A percentile compares a stretch with the other conserved stretches of the same genome.
These are phyloP conservation scores for Dipodomys spectabilis DNA, from an alignment of 2,113 vertebrate genomes.

Conservation along the genomic window DNA sequence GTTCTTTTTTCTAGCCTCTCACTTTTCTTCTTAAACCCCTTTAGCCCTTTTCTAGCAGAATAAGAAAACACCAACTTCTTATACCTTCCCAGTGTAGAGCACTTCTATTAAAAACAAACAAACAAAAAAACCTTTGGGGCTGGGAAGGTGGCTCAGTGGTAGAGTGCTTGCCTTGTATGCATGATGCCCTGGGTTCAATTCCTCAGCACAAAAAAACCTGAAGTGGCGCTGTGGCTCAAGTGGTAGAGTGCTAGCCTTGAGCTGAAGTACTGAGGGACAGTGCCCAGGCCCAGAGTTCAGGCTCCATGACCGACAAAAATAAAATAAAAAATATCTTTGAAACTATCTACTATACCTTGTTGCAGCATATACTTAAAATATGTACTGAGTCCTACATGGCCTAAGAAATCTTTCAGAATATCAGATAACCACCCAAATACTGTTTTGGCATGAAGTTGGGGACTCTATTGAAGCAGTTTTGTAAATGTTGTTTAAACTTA, in stretches of 20 bases:
- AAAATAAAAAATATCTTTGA: neutral
- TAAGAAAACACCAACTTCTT: neutral
- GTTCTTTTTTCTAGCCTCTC: neutral
- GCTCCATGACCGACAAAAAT: too few relatives aligned
- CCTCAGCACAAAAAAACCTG: too few relatives aligned
- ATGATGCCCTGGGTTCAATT: too few relatives aligned
- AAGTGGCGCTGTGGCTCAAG: too few relatives aligned
- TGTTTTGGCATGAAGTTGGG: constrained; percentile 41
- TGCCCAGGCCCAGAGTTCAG: too few relatives aligned
- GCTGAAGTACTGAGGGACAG: too few relatives aligned
- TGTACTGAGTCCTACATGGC: neutral
- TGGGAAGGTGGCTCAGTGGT: too few relatives aligned
- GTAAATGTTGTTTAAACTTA: constrained; percentile 1
- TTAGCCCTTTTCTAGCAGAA: neutral
- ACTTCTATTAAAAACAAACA: neutral
- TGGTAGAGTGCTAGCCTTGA: too few relatives aligned
- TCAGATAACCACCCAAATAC: neutral
- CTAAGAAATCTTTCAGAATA: neutral
- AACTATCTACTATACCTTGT: neutral
- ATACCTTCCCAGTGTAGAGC: neutral
- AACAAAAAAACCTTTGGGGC: too few relatives aligned
- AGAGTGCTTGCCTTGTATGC: too few relatives aligned
- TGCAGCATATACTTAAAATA: neutral
- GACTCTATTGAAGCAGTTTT: neutral
- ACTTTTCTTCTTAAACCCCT: neutral